Evolutionary conservation across 1,140 invertebrate genomes (phyloP), one percentile per base, ranked within the genome.

Genomic region (Monochamus saltuarius): DNA sequence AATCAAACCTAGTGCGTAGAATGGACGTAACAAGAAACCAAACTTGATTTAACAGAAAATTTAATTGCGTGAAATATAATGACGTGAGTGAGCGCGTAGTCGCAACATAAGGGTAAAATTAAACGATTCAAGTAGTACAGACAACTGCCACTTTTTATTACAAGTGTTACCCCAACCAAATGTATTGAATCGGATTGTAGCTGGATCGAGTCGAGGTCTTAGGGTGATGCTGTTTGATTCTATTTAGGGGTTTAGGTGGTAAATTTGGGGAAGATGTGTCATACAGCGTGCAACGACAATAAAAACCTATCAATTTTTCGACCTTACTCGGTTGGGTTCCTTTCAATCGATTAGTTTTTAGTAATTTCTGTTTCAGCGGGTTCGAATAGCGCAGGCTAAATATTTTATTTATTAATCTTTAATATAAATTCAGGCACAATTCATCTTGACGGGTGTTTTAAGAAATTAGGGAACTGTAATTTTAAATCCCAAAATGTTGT

Each of bases 41-140:
- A 62, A 68, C 64, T 62, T 62, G 50, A 71, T 69, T 69, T 67
- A 67, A 67, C 62, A 67, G 49, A 56, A 71, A 71, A 71, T 67
- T 71, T 67, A 71, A 71, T 71, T 71, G 69, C 63, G 66, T 67
- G 65, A 69, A 71, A 67, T 61, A 69, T 62, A 65, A 71, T 71
- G 67, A 69, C 51, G 54, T 50, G 60, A 62, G 29, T 64, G 62
- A 59, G 29, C 62, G 65, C 60, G 22, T 66, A 56, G 43, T 60
- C 56, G 60, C 40, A 56, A 51, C 57, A 64, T 68, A 72, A 72
- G 70, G 67, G 70, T 68, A 64, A 59, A 61, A 56, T 61, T 62
- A 62, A 69, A 61, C 55, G 58, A 62, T 49, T 47, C 45, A 53
- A 52, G 61, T 45, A 63, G 67, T 61, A 29, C 22, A 29, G 22